Evolutionary conservation across 2,113 vertebrate species (phyloP), one percentile per base, ranked within the genome.

Genomic region (Neopipo cinnamomea): DNA sequence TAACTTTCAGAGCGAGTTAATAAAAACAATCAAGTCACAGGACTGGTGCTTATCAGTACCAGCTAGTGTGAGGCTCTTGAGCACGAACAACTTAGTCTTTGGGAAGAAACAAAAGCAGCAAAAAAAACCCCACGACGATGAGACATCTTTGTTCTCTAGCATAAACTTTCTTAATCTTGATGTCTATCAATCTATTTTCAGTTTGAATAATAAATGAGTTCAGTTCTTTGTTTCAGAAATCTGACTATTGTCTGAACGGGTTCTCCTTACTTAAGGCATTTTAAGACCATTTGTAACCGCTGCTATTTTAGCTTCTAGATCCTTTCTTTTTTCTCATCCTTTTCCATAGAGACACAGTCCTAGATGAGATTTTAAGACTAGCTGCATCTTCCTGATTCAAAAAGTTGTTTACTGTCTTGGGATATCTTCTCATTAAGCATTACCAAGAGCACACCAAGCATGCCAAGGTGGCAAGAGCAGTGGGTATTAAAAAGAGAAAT

Each of bases 201-300:
- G 71, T 95, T 89, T 95, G 95, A 97, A 97, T 94, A 97, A 97
- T 66, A 95, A 31, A 87, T 97, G 94, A 98, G 95, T 97, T 97
- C 8, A 94, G 78, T 68, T 63, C 96, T 97, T 97, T 97, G 97
- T 97, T 97, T 97, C 96, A 96, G 89, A 96, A 97, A 93, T 92
- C 79, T 93, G 92, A 88, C 96, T 96, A 86, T 85, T 96, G 89
- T 90, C 83, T 91, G 88, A 89, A 94, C 42, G 53, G 78, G 89
- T 96, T 96, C 85, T 95, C 91, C 93, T 94, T 89, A 94, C 87
- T 97, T 87, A 87, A 91, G 44, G 92, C 94, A 37, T 96, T 91
- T 96, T 79, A 92, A 87, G 88, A 75, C 84, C 91, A 76, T 86
- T 95, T 92, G 90, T 91, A 94, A 67, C 70, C 55, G 20, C 91